Conservation (phyloP, 1,140 invertebrate genomes). For the Drosophila equinoxialis region DNA sequence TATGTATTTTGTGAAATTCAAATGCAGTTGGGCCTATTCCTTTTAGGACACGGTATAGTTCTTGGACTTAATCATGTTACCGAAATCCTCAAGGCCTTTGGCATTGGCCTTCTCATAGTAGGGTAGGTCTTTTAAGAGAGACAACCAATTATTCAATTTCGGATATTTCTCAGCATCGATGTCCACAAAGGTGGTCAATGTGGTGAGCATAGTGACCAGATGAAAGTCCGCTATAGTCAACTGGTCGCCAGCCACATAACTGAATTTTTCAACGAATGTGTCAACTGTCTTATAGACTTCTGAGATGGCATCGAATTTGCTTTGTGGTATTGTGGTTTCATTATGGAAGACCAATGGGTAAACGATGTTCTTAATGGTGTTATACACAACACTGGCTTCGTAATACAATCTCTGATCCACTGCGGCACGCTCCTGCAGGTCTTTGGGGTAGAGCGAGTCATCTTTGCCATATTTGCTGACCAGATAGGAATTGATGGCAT, state of each 20-base stretch:
- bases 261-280: constrained; percentile 82
- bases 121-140: constrained; percentile 70
- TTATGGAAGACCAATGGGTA: constrained; percentile 31
- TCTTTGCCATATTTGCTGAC: constrained; percentile 85
- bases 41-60: constrained; percentile 18
- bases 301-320: constrained; percentile 72
- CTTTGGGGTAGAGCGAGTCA: constrained; percentile 85
- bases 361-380: constrained; percentile 36
- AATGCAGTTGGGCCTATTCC: too few relatives aligned
- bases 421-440: constrained; percentile 83
- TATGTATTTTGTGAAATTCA: too few relatives aligned
- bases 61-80: constrained; percentile 54
- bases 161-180: constrained; percentile 71
- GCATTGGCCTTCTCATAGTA: constrained; percentile 82
- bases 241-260: constrained; percentile 84
- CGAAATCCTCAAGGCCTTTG: constrained; percentile 61
- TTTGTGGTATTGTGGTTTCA: constrained; percentile 43
- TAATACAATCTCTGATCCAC: constrained; percentile 86
- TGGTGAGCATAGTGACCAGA: constrained; percentile 77
- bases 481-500: constrained; percentile 84
- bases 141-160: constrained; percentile 63
- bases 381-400: constrained; percentile 84
- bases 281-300: constrained; percentile 84
- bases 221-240: constrained; percentile 87
- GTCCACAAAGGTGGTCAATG: constrained; percentile 62